phyloP scores from a whole-genome alignment of 92 coral and sea anemone species.

The Anthopleura xanthogrammica region DNA sequence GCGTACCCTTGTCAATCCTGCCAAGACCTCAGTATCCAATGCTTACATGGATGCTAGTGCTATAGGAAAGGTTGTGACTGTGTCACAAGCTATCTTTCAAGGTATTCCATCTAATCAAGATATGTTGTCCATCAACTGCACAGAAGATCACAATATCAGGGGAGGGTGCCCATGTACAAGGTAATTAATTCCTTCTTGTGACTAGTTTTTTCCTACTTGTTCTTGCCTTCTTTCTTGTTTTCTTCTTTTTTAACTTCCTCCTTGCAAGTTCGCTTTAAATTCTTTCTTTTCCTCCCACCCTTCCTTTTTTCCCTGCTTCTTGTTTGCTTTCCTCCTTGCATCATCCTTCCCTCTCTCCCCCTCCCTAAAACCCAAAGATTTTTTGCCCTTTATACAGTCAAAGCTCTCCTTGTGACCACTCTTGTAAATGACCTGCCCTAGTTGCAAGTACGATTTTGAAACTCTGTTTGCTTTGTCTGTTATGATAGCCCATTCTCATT shows the following conservation, averaged over 20 bases:
- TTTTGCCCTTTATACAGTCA: background rate
- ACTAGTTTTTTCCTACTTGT: background rate
- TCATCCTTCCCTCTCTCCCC: background rate
- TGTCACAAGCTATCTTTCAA: slow-evolving; percentile 94
- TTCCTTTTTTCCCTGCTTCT: background rate
- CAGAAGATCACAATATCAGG: slow-evolving; percentile 46
- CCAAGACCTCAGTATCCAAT: slow-evolving; percentile 91
- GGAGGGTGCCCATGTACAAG: slow-evolving; percentile 87
- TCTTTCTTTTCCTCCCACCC: background rate
- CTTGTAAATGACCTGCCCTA: no score
- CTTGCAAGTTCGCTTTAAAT: background rate
- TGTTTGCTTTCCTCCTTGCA: background rate
- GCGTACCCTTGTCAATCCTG: slow-evolving; percentile 89
- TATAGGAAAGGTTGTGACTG: slow-evolving; percentile 91
- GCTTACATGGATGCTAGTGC: slow-evolving; percentile 98
- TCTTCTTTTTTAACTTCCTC: background rate
- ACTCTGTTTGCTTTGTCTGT: no score
- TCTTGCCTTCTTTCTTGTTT: background rate
- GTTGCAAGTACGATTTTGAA: no score
- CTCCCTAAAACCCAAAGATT: background rate
- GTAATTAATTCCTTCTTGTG: slow-evolving; percentile 24
- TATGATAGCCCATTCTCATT: no score
- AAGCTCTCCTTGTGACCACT: no score
- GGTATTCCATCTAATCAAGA: slow-evolving; percentile 53
- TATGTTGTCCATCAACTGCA: slow-evolving; percentile 45